These are phyloP conservation scores for Neolamprologus brichardi DNA, from an alignment of 2,113 vertebrate genomes.

Conservation along the genomic window DNA sequence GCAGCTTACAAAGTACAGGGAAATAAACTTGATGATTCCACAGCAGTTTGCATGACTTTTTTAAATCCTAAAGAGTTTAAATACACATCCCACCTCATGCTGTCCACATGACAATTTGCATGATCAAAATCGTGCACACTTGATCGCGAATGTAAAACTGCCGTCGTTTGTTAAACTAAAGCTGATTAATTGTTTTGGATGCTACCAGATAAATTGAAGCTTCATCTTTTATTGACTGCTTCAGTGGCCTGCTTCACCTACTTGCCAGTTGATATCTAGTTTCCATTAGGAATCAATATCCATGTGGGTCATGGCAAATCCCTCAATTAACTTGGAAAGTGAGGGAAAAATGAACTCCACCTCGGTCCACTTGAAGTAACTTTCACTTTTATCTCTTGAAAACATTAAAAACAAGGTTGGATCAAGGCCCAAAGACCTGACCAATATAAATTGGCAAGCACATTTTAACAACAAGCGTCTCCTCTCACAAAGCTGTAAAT, in stretches of 20 bases:
- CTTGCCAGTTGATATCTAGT: slow-evolving; percentile 28
- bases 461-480: slow-evolving; percentile 2
- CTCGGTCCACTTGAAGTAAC: neutral
- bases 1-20: slow-evolving; percentile 74
- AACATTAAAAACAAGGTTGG: neutral
- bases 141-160: neutral
- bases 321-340: slow-evolving; percentile 38
- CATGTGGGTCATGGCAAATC: slow-evolving; percentile 44
- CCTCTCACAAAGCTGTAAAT: slow-evolving; percentile 25
- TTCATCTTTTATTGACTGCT: neutral
- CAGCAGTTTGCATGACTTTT: slow-evolving; percentile 68
- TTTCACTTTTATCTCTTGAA: slow-evolving; percentile 9
- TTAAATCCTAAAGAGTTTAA: slow-evolving; percentile 72
- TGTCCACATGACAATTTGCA: slow-evolving; percentile 40
- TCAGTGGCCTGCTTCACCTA: neutral
- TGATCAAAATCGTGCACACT: neutral
- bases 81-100: slow-evolving; percentile 62
- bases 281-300: slow-evolving; percentile 41
- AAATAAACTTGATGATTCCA: slow-evolving; percentile 78
- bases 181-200: neutral
- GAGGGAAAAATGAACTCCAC: neutral
- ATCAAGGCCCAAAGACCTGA: slow-evolving; percentile 27
- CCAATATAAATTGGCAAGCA: slow-evolving; percentile 36
- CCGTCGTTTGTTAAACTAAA: neutral
- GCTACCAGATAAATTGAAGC: neutral